A percentile compares a stretch with the other conserved stretches of the same genome.
Conservation (phyloP, 1,140 invertebrate species). For the Littorina saxatilis region DNA sequence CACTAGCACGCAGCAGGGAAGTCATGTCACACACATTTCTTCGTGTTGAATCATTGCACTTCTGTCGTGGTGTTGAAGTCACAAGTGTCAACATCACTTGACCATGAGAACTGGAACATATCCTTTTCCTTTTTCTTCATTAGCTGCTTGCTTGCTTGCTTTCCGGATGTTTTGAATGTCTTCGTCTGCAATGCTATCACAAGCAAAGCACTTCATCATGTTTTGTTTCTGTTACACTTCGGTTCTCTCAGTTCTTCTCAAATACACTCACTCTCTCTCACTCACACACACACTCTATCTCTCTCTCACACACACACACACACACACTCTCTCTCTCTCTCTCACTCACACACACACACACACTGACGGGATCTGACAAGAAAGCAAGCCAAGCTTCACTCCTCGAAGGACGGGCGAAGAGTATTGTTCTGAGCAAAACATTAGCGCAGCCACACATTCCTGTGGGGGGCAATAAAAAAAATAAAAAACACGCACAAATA, state of each 20-base stretch:
- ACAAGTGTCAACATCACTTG: background rate
- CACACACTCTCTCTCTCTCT: background rate
- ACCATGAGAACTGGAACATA: background rate
- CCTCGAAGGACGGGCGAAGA: background rate
- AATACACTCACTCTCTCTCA: background rate
- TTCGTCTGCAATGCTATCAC: background rate
- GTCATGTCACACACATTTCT: too few relatives aligned
- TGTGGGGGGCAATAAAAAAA: background rate
- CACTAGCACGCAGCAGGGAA: too few relatives aligned
- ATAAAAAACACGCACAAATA: background rate
- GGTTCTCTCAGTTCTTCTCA: background rate
- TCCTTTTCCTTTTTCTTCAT: background rate
- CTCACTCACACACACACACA: slow-evolving; percentile 10
- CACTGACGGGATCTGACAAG: background rate
- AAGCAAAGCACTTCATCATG: too few relatives aligned
- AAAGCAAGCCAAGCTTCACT: background rate
- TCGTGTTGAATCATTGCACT: slow-evolving; percentile 20
- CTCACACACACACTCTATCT: slow-evolving; percentile 5
- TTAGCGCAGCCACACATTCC: background rate
- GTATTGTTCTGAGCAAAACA: background rate
- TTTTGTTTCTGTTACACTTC: too few relatives aligned
- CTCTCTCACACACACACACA: slow-evolving; percentile 1
- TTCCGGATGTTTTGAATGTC: background rate
- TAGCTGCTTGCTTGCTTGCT: background rate
- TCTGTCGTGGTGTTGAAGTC: background rate